phyloP scores from a whole-genome alignment of 1,140 invertebrate genomes.

The Zaprionus capensis region DNA sequence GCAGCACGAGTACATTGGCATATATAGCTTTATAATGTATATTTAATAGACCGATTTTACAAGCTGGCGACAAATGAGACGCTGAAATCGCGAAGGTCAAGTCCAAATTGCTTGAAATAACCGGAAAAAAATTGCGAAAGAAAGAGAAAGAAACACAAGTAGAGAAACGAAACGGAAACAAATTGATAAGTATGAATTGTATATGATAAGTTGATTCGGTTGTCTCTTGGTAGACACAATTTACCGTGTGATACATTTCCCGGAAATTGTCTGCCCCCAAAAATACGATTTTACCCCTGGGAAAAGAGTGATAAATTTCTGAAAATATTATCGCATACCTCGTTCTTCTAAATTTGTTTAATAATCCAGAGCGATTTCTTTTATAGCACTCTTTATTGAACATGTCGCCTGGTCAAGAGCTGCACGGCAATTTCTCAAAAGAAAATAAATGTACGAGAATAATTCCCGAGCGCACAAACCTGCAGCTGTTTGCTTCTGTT shows the following conservation, averaged over 20 bases:
- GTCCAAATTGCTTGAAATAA: constrained; percentile 71
- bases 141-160: background rate
- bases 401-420: constrained; percentile 39
- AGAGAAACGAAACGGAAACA: background rate
- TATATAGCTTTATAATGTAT: constrained; percentile 67
- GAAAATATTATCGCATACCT: background rate
- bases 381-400: constrained; percentile 42
- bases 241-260: background rate
- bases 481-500: constrained; percentile 73
- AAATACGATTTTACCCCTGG: background rate
- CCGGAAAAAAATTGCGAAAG: constrained; percentile 18
- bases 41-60: constrained; percentile 79
- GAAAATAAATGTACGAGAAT: constrained; percentile 12
- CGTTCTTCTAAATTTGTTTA: constrained; percentile 24
- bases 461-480: constrained; percentile 3
- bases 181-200: background rate
- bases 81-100: constrained; percentile 73
- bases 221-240: background rate
- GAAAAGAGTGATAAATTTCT: background rate
- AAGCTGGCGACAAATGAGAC: constrained; percentile 76
- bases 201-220: background rate
- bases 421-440: constrained; percentile 22
- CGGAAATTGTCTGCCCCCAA: background rate
- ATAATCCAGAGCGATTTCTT: constrained; percentile 45
- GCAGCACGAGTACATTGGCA: constrained; percentile 6